Evolutionary conservation across 2,797 vertebrate genomes (phyloP).

Genomic region (Muraenolepis orangiensis): DNA sequence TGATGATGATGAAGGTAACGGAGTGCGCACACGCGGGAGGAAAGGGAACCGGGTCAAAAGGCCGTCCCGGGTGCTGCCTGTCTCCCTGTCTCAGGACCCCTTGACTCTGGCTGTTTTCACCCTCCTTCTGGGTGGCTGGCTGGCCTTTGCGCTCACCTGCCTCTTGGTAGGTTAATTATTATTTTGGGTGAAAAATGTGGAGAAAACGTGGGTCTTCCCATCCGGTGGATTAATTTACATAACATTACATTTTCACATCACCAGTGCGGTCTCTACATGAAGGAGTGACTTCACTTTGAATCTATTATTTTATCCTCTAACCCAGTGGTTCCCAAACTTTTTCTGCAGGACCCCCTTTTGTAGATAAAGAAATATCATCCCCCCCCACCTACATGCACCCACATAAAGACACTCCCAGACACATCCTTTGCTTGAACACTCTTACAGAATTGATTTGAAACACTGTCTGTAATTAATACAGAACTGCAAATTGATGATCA

Average conservation of each 20-base stretch:
- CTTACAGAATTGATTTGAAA: too few relatives aligned
- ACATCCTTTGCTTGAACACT: too few relatives aligned
- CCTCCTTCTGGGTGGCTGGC: slow-evolving; percentile 81
- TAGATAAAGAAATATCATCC: too few relatives aligned
- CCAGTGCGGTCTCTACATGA: neutral
- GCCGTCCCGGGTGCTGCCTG: slow-evolving; percentile 50
- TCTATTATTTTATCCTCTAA: neutral
- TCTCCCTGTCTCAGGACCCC: slow-evolving; percentile 72
- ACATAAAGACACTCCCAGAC: too few relatives aligned
- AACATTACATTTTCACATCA: too few relatives aligned
- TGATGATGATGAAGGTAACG: slow-evolving; percentile 13
- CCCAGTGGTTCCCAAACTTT: too few relatives aligned
- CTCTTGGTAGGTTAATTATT: slow-evolving; percentile 61
- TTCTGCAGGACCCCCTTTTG: too few relatives aligned
- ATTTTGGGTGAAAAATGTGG: neutral
- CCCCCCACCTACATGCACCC: too few relatives aligned
- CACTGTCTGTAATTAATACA: too few relatives aligned
- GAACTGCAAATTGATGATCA: too few relatives aligned
- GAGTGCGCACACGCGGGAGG: slow-evolving; percentile 21
- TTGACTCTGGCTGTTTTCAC: slow-evolving; percentile 70
- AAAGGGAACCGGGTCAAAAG: slow-evolving; percentile 15
- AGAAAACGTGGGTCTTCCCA: neutral
- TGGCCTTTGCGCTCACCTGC: slow-evolving; percentile 74
- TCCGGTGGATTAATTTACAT: neutral
- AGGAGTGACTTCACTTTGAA: neutral